These are phyloP conservation scores for Macrotis lagotis DNA, from an alignment of 2,113 vertebrate genomes.

Conservation along the genomic window DNA sequence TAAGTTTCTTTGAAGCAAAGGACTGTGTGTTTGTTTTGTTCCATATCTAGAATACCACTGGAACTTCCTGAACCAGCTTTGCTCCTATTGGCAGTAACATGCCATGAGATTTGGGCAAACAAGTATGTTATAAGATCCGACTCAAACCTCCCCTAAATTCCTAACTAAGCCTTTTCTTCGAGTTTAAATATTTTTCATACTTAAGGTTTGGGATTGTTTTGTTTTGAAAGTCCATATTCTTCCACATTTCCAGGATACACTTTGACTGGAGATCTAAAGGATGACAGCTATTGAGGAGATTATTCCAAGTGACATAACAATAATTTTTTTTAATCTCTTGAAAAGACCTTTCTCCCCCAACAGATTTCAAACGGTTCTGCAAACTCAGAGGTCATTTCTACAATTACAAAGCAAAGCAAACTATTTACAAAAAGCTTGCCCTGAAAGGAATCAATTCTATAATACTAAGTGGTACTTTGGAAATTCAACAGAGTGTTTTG, in stretches of 20 bases:
- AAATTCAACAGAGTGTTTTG: conserved; percentile 18
- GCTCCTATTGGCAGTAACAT: conserved; percentile 32
- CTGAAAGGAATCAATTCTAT: conserved; percentile 40
- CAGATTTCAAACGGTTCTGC: conserved; percentile 16
- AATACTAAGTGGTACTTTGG: conserved; percentile 26
- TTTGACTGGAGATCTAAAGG: not conserved
- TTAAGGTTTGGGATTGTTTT: conserved; percentile 24
- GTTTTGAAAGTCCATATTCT: conserved; percentile 42
- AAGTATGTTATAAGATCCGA: conserved; percentile 7
- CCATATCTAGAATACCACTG: conserved; percentile 1
- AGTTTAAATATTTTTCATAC: conserved; percentile 23
- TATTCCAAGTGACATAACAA: not conserved
- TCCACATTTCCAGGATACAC: conserved; percentile 14
- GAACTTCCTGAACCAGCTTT: conserved; percentile 37
- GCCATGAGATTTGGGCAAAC: conserved; percentile 38
- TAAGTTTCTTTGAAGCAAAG: conserved; percentile 38
- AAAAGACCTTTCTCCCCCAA: conserved; percentile 20
- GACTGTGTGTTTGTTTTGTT: conserved; percentile 26
- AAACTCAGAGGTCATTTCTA: conserved; percentile 12
- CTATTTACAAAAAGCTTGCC: not conserved
- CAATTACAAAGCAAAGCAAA: conserved; percentile 38
- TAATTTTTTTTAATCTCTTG: not conserved
- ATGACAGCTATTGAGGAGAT: not conserved
- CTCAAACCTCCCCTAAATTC: conserved; percentile 15
- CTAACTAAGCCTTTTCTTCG: conserved; percentile 33